Base-by-base conservation (phyloP, 2,797 vertebrate species). In the Yasuhikotakia modesta region DNA sequence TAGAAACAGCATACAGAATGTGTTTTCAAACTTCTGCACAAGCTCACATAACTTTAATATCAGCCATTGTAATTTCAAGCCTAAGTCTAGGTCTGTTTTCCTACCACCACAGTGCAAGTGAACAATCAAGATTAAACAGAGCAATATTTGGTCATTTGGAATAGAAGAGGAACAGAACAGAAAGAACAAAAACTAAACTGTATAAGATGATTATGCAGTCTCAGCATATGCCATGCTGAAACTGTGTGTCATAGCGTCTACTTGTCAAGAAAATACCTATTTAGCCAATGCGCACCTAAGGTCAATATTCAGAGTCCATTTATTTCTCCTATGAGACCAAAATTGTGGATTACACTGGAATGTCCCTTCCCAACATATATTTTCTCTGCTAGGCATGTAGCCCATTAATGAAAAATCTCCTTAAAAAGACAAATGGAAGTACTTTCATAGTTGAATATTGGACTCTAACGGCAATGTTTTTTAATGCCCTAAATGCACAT, bases 341-440 rank as follows among this genome's bases (percentile, higher is more conserved):
- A 82, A 70, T 85, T 65, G 63, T 67, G 77, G 84, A 88, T 89
- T 89, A 87, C 69, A 63, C 50, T 70, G 76, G 64, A 73, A 70
- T 79, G 63, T 39, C 81, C 65, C 46, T 78, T 77, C 68, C 57
- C 79, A 87, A 76, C 77, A 76, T 57, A 75, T 81, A 71, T 78
- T 74, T 76, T 67, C 60, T 84, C 87, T 89, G 90, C 87, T 87
- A 91, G 88, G 84, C 88, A 90, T 88, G 85, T 81, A 81, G 85
- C 79, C 86, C 91, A 93, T 93, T 91, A 92, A 92, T 91, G 91
- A 92, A 93, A 88, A 93, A 94, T 93, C 92, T 94, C 87, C 89
- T 92, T 92, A 91, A 55, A 73, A 91, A 70, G 88, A 90, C 87
- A 92, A 91, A 92, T 91, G 83, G 87, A 92, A 90, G 91, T 87